Evolutionary conservation across 2,797 vertebrate genomes (phyloP).

Genomic region (Schizothorax lantsangensis): DNA sequence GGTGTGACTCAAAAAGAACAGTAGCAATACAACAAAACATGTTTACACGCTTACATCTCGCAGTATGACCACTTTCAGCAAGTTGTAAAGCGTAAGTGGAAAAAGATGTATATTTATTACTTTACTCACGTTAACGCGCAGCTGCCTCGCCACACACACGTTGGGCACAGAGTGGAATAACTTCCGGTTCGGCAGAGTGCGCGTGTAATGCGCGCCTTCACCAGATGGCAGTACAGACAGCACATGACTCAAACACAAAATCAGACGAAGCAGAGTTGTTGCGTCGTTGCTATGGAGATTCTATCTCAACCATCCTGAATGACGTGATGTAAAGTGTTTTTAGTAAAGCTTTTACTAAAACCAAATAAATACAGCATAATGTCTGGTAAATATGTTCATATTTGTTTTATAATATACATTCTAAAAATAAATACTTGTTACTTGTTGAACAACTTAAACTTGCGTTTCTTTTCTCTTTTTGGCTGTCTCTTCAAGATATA

Average conservation of each 20-base stretch:
- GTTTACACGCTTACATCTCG: not conserved
- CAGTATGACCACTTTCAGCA: not conserved
- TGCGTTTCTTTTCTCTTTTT: not conserved
- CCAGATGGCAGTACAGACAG: conserved; percentile 28
- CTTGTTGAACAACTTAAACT: not conserved
- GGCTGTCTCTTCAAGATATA: not conserved
- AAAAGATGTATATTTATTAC: not conserved
- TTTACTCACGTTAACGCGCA: not conserved
- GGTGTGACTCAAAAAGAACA: not conserved
- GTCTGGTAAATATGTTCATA: conserved; percentile 46
- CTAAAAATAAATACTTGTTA: not conserved
- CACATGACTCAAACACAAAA: not conserved
- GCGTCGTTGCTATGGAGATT: conserved; percentile 49
- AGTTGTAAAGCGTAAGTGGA: not conserved
- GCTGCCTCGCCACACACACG: not conserved
- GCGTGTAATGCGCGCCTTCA: not conserved
- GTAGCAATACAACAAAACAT: not conserved
- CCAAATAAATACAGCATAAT: conserved; percentile 1
- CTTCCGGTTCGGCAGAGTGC: conserved; percentile 42
- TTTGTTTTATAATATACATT: not conserved
- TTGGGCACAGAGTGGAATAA: not conserved
- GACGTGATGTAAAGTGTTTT: not conserved
- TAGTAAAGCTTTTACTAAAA: not conserved
- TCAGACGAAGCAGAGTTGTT: not conserved
- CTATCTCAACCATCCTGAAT: not conserved